Percentiles rank a stretch among this genome's conserved stretches.
Conservation (phyloP, 2,113 vertebrate genomes). For the Henicopernis longicauda region DNA sequence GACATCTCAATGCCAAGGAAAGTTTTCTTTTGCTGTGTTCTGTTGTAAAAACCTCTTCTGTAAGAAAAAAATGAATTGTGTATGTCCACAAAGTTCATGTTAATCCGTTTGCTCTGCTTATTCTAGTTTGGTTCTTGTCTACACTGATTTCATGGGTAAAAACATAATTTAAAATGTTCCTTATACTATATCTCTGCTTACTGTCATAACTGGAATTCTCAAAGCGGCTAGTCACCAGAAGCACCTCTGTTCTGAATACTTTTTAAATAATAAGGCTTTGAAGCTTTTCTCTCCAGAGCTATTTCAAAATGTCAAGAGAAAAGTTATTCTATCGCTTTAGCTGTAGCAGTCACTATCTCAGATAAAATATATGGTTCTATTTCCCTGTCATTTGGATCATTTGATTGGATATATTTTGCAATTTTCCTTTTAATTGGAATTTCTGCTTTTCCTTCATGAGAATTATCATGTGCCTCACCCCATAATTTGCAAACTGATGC, state of each 20-base stretch:
- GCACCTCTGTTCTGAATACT: neutral
- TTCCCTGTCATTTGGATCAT: neutral
- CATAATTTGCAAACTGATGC: conserved; percentile 3
- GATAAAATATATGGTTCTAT: neutral
- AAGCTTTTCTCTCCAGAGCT: neutral
- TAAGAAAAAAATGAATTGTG: neutral
- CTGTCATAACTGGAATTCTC: neutral
- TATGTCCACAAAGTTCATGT: neutral
- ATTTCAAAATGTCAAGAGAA: neutral
- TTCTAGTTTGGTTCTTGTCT: neutral
- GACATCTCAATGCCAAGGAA: neutral
- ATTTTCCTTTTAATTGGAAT: conserved; percentile 22
- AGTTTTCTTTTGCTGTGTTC: neutral
- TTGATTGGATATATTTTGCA: neutral
- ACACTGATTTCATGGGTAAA: neutral
- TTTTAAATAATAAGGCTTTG: neutral
- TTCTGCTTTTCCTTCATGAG: neutral
- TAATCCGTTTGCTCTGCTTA: neutral
- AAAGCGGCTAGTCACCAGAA: neutral
- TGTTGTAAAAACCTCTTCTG: neutral
- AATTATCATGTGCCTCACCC: neutral
- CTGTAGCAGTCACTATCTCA: neutral
- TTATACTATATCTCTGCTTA: neutral
- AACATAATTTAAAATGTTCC: neutral
- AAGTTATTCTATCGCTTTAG: neutral